Percentiles rank a stretch among this genome's conserved stretches.
phyloP scores from a whole-genome alignment of 2,888 invertebrate genomes.

The Ferdinandea cuprea region DNA sequence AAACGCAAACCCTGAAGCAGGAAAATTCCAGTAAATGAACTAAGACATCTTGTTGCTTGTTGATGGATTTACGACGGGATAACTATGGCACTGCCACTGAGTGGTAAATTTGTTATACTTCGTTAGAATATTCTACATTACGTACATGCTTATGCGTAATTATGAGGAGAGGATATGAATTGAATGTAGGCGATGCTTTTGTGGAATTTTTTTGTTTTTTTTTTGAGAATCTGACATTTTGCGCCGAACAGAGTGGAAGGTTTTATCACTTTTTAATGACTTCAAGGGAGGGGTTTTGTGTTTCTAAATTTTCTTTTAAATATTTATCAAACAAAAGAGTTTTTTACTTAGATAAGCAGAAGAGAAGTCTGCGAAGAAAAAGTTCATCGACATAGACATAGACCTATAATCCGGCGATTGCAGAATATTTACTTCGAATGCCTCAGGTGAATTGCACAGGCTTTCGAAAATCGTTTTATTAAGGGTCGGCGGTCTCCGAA shows the following conservation, averaged over 20 bases:
- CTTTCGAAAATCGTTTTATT: too few relatives aligned
- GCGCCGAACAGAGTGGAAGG: neutral
- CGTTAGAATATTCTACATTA: conserved; percentile 38
- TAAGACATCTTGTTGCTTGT: conserved; percentile 50
- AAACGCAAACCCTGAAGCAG: neutral
- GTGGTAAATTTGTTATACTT: conserved; percentile 49
- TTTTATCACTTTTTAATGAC: neutral
- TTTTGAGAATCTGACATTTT: neutral
- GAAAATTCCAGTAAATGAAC: conserved; percentile 43
- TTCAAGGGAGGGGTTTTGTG: too few relatives aligned
- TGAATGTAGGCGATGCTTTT: conserved; percentile 24
- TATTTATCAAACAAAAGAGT: too few relatives aligned
- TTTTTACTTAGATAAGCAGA: too few relatives aligned
- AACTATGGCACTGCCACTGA: conserved; percentile 31
- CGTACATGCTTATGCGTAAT: neutral
- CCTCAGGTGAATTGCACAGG: too few relatives aligned
- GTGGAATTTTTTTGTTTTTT: neutral
- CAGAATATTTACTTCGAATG: too few relatives aligned
- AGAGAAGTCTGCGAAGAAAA: too few relatives aligned
- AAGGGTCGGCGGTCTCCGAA: too few relatives aligned
- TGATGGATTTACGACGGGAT: conserved; percentile 51
- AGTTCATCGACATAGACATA: too few relatives aligned
- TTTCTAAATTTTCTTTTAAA: too few relatives aligned
- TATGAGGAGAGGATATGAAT: conserved; percentile 3
- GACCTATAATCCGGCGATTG: too few relatives aligned